Evolutionary conservation across 2,797 vertebrate species (phyloP).

Genomic region (Distichodus sexfasciatus): DNA sequence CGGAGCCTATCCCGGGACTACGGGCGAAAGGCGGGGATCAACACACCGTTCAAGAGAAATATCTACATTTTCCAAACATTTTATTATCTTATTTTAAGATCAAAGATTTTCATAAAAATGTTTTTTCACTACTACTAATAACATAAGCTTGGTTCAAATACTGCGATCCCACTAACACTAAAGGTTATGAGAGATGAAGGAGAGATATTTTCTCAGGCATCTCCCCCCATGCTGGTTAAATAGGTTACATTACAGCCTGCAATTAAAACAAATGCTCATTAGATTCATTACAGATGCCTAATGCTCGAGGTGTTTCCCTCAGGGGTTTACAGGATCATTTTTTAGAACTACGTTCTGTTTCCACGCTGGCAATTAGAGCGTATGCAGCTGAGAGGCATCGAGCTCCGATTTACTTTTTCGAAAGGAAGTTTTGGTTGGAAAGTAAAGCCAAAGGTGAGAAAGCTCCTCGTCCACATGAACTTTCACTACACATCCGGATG

Average conservation of each 20-base stretch:
- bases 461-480: neutral
- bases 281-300: slow-evolving; percentile 1
- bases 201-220: neutral
- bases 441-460: slow-evolving; percentile 17
- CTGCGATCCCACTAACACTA: neutral
- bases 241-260: neutral
- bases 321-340: slow-evolving; percentile 6
- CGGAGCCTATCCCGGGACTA: too few relatives aligned
- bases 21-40: too few relatives aligned
- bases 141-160: neutral
- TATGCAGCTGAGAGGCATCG: neutral
- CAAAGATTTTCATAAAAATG: too few relatives aligned
- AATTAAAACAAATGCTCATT: slow-evolving; percentile 6
- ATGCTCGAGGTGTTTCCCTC: neutral
- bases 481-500: slow-evolving; percentile 1
- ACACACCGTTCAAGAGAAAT: too few relatives aligned
- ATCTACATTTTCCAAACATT: too few relatives aligned
- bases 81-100: too few relatives aligned
- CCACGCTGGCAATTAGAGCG: neutral
- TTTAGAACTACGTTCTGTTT: too few relatives aligned
- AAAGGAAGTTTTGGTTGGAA: neutral
- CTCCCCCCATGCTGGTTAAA: neutral
- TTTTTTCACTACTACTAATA: too few relatives aligned
- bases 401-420: neutral
- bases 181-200: neutral